Conservation (phyloP, 2,888 invertebrate species). For the Biston stratarius region DNA sequence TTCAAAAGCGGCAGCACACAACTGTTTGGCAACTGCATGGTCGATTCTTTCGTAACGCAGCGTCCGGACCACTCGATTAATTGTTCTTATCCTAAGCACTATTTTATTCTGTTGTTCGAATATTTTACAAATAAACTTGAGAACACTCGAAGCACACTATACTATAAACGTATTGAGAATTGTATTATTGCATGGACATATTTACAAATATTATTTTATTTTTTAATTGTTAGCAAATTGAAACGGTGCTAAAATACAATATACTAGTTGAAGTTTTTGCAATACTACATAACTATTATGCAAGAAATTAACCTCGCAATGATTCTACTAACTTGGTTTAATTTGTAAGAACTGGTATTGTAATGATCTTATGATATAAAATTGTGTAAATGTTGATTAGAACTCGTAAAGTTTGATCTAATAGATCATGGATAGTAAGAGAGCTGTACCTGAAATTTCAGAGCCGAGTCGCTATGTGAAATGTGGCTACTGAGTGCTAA, state of each 20-base stretch:
- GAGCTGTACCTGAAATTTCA: slow-evolving; percentile 10
- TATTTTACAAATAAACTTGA: slow-evolving; percentile 35
- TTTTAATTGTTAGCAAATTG: slow-evolving; percentile 19
- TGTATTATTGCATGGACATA: slow-evolving; percentile 36
- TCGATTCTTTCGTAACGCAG: slow-evolving; percentile 80
- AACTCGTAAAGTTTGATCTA: slow-evolving; percentile 7
- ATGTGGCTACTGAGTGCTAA: slow-evolving; percentile 36
- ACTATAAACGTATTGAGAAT: slow-evolving; percentile 49
- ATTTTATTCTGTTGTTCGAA: slow-evolving; percentile 75
- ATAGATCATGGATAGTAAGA: not conserved
- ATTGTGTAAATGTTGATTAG: slow-evolving; percentile 25
- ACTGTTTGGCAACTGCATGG: slow-evolving; percentile 80
- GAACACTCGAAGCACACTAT: slow-evolving; percentile 35
- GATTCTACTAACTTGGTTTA: slow-evolving; percentile 54
- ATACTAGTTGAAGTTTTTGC: slow-evolving; percentile 65
- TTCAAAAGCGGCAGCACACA: slow-evolving; percentile 81
- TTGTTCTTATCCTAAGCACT: slow-evolving; percentile 74
- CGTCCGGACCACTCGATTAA: slow-evolving; percentile 84
- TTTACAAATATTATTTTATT: slow-evolving; percentile 20
- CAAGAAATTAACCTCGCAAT: slow-evolving; percentile 70
- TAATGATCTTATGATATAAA: slow-evolving; percentile 24
- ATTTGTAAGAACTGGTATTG: slow-evolving; percentile 36
- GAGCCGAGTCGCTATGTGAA: slow-evolving; percentile 37
- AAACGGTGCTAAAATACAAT: slow-evolving; percentile 29
- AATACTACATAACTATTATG: slow-evolving; percentile 68